Percentiles rank a stretch among this genome's conserved stretches.
These are phyloP conservation scores for Barypeithes pellucidus DNA, from an alignment of 2,888 invertebrate species.

Conservation along the genomic window DNA sequence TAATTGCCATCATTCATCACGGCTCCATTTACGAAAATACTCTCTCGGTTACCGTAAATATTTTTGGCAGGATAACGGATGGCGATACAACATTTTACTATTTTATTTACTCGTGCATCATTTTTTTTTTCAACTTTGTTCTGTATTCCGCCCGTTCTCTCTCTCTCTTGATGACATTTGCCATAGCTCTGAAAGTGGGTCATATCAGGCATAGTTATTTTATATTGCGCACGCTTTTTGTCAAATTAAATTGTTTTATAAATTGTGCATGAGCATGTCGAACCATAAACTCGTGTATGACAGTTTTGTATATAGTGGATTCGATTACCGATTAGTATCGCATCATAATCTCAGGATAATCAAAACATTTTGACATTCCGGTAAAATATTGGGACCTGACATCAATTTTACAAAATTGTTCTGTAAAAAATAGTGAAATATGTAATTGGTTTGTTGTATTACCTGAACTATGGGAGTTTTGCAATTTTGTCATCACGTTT, in stretches of 20 bases:
- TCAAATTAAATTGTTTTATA: conserved; percentile 3
- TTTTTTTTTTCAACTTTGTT: conserved; percentile 25
- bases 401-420: too few species aligned
- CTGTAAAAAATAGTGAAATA: too few species aligned
- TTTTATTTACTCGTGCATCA: conserved; percentile 14
- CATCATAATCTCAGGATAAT: too few species aligned
- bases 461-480: too few species aligned
- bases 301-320: too few species aligned
- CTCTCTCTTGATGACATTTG: conserved; percentile 20
- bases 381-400: too few species aligned
- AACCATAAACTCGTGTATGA: too few species aligned
- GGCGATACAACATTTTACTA: conserved; percentile 17
- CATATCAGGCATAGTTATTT: conserved; percentile 5
- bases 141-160: conserved; percentile 15
- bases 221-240: conserved; percentile 7
- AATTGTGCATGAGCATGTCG: neutral
- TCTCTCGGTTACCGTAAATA: conserved; percentile 13
- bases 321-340: too few species aligned
- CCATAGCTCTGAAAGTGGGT: conserved; percentile 20
- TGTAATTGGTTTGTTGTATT: too few species aligned
- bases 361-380: too few species aligned
- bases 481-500: too few species aligned
- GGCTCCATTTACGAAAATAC: conserved; percentile 5
- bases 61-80: conserved; percentile 20
- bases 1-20: conserved; percentile 5